Conservation (phyloP, 1,140 invertebrate genomes). For the Hydropsyche tenuis region DNA sequence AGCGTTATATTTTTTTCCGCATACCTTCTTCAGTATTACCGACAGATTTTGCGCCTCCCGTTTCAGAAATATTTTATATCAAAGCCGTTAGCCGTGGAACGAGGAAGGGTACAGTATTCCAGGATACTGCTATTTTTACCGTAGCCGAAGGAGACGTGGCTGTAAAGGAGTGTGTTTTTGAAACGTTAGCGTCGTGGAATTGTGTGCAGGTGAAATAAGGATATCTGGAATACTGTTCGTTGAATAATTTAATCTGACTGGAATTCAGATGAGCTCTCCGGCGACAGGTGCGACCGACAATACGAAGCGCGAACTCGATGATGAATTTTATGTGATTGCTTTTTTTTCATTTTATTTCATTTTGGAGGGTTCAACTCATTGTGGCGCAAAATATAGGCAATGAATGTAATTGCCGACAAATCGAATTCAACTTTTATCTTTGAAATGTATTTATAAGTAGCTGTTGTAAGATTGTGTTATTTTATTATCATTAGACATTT, state of each 20-base stretch:
- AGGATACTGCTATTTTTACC: neutral
- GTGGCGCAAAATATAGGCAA: no score
- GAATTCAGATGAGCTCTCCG: conserved; percentile 28
- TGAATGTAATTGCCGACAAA: no score
- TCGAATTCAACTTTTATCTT: no score
- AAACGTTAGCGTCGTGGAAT: conserved; percentile 15
- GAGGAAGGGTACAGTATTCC: neutral
- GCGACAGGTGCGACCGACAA: conserved; percentile 2
- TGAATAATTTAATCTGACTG: conserved; percentile 37
- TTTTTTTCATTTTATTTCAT: no score
- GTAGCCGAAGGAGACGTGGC: neutral
- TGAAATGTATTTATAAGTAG: no score
- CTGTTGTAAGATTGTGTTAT: no score
- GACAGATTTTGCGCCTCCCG: neutral
- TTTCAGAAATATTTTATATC: conserved; percentile 18
- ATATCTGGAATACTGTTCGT: conserved; percentile 32
- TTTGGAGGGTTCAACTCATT: no score
- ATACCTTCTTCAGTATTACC: neutral
- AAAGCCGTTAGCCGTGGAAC: neutral
- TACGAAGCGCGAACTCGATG: neutral
- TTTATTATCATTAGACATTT: no score
- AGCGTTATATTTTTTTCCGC: neutral
- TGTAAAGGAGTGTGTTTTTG: conserved; percentile 21
- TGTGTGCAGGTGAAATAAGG: conserved; percentile 34
- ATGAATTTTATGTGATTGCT: neutral